These are phyloP conservation scores for Nephila pilipes DNA, from an alignment of 1,140 invertebrate genomes.

Conservation along the genomic window DNA sequence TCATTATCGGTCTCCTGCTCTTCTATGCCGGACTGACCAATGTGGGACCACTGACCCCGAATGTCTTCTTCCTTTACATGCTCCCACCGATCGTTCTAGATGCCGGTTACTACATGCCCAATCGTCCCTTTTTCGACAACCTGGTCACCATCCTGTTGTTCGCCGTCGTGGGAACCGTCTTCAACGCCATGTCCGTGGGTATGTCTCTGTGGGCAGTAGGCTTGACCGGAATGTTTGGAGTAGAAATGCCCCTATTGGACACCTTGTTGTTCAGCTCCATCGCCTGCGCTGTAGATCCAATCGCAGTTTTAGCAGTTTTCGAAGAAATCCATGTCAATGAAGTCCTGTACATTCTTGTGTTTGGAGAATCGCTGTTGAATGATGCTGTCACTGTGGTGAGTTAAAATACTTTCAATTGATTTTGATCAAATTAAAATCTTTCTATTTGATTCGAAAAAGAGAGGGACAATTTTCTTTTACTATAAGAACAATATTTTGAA, in stretches of 20 bases:
- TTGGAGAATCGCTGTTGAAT: conserved; percentile 98
- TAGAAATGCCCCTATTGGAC: conserved; percentile 88
- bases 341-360: conserved; percentile 99
- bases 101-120: conserved; percentile 96
- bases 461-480: too few relatives aligned
- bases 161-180: conserved; percentile 97
- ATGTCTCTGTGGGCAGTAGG: conserved; percentile 93
- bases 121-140: conserved; percentile 96
- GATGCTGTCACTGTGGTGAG: conserved; percentile 96
- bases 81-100: conserved; percentile 98
- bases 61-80: conserved; percentile 98
- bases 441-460: too few relatives aligned
- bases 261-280: conserved; percentile 96
- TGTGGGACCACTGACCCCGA: conserved; percentile 93
- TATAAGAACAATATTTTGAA: too few relatives aligned
- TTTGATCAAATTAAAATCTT: too few relatives aligned
- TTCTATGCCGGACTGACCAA: conserved; percentile 78
- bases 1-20: conserved; percentile 89
- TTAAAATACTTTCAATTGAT: conserved; percentile 78
- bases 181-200: conserved; percentile 97
- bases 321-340: conserved; percentile 99
- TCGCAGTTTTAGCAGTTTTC: conserved; percentile 98
- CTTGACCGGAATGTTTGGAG: conserved; percentile 90
- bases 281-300: conserved; percentile 98
- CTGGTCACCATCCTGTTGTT: conserved; percentile 97